Conservation (phyloP, 2,888 invertebrate genomes). For the Belgica antarctica region DNA sequence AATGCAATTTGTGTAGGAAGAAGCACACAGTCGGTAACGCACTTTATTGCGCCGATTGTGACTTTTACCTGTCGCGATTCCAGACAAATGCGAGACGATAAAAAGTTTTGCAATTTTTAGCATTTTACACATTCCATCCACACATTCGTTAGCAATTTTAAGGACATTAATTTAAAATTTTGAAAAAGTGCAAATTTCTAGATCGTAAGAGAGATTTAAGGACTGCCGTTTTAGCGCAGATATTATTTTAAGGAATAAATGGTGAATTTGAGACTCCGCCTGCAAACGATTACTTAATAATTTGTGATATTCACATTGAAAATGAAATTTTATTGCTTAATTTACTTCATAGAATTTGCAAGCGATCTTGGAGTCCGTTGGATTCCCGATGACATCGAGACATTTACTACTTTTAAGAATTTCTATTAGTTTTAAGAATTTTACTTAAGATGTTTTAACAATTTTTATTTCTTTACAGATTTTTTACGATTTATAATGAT, state of each 20-base stretch:
- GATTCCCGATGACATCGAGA: neutral
- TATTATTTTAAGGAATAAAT: neutral
- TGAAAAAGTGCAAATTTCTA: slow-evolving; percentile 43
- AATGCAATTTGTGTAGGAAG: slow-evolving; percentile 85
- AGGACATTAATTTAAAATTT: slow-evolving; percentile 21
- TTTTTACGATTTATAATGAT: slow-evolving; percentile 40
- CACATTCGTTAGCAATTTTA: slow-evolving; percentile 23
- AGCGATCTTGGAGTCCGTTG: neutral
- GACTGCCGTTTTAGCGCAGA: slow-evolving; percentile 11
- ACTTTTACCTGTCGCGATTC: slow-evolving; percentile 86
- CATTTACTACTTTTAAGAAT: slow-evolving; percentile 24
- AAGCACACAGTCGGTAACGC: slow-evolving; percentile 74
- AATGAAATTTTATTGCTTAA: slow-evolving; percentile 30
- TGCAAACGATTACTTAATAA: slow-evolving; percentile 25
- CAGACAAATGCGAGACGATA: slow-evolving; percentile 61
- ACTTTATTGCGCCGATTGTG: slow-evolving; percentile 85
- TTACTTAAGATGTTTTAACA: neutral
- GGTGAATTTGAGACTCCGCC: slow-evolving; percentile 31
- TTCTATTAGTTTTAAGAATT: slow-evolving; percentile 8
- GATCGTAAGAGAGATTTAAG: neutral
- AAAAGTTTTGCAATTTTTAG: slow-evolving; percentile 43
- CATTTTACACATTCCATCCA: slow-evolving; percentile 27
- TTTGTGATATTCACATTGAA: slow-evolving; percentile 44
- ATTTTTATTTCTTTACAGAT: slow-evolving; percentile 40
- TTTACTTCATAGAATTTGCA: neutral